A percentile compares a stretch with the other conserved stretches of the same genome.
phyloP scores from a whole-genome alignment of 2,888 invertebrate genomes.

The Ophraella communa region DNA sequence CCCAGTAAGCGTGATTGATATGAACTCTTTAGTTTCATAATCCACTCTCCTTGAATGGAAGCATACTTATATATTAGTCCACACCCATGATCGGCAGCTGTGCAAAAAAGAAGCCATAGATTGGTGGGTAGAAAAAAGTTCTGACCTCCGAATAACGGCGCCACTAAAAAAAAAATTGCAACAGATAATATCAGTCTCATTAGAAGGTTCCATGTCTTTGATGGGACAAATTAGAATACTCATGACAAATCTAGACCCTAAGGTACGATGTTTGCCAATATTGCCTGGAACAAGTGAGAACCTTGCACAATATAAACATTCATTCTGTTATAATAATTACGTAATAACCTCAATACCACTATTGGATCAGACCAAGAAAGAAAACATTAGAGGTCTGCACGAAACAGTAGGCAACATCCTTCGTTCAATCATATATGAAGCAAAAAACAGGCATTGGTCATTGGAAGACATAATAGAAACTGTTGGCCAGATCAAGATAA shows the following conservation, averaged over 20 bases:
- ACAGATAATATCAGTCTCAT: accelerated
- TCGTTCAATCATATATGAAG: neutral
- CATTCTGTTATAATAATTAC: neutral
- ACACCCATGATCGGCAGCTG: neutral
- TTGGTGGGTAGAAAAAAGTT: neutral
- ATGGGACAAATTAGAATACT: neutral
- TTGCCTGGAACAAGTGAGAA: neutral
- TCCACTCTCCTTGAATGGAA: too few relatives aligned
- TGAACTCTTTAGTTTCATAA: too few relatives aligned
- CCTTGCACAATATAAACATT: neutral
- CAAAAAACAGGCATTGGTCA: neutral
- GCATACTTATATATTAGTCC: too few relatives aligned
- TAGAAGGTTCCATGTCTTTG: neutral
- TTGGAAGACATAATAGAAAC: neutral
- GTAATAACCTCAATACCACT: neutral
- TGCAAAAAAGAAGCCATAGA: neutral
- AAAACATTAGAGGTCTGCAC: neutral
- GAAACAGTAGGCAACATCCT: neutral
- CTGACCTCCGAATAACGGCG: neutral
- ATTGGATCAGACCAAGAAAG: neutral
- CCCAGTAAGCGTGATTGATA: too few relatives aligned
- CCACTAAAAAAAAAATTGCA: neutral
- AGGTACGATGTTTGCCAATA: neutral
- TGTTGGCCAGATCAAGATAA: neutral
- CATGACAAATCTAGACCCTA: neutral